Evolutionary conservation across 2,113 vertebrate genomes (phyloP).

Genomic region (Dicaeum eximium): DNA sequence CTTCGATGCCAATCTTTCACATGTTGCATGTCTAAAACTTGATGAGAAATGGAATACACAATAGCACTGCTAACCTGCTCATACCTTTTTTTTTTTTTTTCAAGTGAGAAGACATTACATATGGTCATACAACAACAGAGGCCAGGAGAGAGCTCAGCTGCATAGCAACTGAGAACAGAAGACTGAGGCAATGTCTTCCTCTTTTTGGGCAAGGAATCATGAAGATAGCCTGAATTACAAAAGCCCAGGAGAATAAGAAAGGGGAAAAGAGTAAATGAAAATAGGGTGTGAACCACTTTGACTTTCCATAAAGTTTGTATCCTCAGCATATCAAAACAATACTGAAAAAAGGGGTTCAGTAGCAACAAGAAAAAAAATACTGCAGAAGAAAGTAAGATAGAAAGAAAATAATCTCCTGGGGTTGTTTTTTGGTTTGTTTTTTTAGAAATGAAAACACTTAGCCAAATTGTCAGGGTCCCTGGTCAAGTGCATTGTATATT

Average conservation of each 20-base stretch:
- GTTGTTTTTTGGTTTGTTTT: neutral
- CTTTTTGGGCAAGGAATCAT: neutral
- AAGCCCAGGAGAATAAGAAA: neutral
- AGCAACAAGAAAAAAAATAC: neutral
- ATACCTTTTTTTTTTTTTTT: neutral
- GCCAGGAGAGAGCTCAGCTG: neutral
- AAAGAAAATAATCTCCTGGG: neutral
- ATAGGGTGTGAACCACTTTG: neutral
- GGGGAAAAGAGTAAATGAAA: neutral
- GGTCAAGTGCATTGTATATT: neutral
- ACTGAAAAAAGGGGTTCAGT: neutral
- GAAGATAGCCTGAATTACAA: neutral
- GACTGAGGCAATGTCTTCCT: neutral
- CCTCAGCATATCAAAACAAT: neutral
- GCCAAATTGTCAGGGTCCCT: neutral
- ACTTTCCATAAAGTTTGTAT: neutral
- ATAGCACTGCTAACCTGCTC: neutral
- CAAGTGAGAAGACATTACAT: neutral
- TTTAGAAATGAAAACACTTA: neutral
- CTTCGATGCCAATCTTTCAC: neutral
- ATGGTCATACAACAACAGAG: neutral
- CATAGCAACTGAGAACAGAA: slow-evolving; percentile 13
- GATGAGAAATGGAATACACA: neutral
- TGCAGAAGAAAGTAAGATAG: neutral
- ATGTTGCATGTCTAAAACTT: neutral